phyloP scores from a whole-genome alignment of 35 echinoderm and acorn worm species.

The Holothuria glaberrima region DNA sequence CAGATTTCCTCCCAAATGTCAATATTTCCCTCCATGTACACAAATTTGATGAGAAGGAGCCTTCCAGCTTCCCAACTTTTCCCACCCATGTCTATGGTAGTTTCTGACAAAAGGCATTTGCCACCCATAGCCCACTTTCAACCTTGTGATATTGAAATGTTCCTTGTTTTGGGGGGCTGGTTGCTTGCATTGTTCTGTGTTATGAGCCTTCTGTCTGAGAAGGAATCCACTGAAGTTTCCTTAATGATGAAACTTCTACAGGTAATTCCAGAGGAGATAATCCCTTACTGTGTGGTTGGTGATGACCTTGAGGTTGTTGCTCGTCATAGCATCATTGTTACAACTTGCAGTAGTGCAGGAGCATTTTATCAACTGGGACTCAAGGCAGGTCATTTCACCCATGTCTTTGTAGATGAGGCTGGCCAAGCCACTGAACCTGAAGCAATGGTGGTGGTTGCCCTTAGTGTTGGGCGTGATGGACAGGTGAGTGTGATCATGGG shows the following conservation, averaged over 20 bases:
- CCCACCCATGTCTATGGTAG: not conserved
- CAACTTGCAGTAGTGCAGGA: slow-evolving; percentile 78
- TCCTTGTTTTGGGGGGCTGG: too few species aligned
- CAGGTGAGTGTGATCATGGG: slow-evolving; percentile 65
- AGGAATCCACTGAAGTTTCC: too few species aligned
- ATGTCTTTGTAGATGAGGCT: slow-evolving; percentile 91
- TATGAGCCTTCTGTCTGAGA: too few species aligned
- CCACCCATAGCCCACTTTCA: too few species aligned
- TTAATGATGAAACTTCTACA: not conserved
- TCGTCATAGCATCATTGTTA: slow-evolving; percentile 80
- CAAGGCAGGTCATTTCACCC: slow-evolving; percentile 87
- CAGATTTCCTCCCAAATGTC: too few species aligned
- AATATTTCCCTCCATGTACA: too few species aligned
- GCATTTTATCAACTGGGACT: slow-evolving; percentile 82
- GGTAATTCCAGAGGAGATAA: slow-evolving; percentile 71
- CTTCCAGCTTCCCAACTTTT: too few species aligned
- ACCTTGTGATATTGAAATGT: too few species aligned
- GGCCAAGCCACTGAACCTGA: slow-evolving; percentile 95
- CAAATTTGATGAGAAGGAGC: too few species aligned
- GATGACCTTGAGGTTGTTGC: slow-evolving; percentile 67
- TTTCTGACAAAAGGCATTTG: not conserved
- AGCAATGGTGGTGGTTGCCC: slow-evolving; percentile 65
- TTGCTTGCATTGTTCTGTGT: too few species aligned
- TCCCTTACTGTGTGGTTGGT: slow-evolving; percentile 77
- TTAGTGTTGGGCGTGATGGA: slow-evolving; percentile 78